Base-by-base conservation (phyloP, 37 sponge, comb jelly and placozoan genomes). In the Aphrocallistes beatrix region DNA sequence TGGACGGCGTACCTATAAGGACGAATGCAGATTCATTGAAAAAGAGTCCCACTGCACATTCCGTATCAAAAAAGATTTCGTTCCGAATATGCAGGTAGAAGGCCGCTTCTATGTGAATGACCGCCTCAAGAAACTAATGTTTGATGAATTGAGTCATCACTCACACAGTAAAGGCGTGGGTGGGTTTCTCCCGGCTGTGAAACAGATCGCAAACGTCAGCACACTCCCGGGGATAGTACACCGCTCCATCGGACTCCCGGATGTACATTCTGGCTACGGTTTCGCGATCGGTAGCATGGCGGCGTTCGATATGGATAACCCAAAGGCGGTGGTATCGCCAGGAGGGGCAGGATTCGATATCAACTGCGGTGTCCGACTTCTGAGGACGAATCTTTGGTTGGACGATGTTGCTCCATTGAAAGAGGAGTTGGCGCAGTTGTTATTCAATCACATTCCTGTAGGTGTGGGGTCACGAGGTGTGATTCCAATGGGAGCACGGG, bases 261-360 rank as follows among this genome's bases (percentile, higher is more conserved):
- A 97, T 49, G 88, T 97, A 36, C 99, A 97, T 85, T 94, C 99
- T 25, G 99, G 99, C 36, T 97, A 97, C 51, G 97, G 97, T 19
- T 97, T 97, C 86, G 97, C 97, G 37, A 97, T 97, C 47, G 97
- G 97, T 1, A 97, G 94, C 88, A 94, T 97, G 93, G 99, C 99
- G 21, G 99, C 99, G 0, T 94, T 97, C 83, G 99, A 97, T 51
- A 91, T 92, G 88, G 84, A 39, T 10, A 88, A 97, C 48, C 99
- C 99, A 0, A 39, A 88, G 23, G 92, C 99, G 19, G 91, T 97
- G 25, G 92, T 97, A 36, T 97, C 99, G 34, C 99, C 99, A 37
- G 98, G 99, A 36, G 99, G 99, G 16, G 99, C 95, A 1, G 99
- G 99, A 49, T 97, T 97, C 89, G 99, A 97, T 51, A 97, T 97